phyloP scores from a whole-genome alignment of 2,888 invertebrate genomes.

The Drosophila nr. perissopoda region DNA sequence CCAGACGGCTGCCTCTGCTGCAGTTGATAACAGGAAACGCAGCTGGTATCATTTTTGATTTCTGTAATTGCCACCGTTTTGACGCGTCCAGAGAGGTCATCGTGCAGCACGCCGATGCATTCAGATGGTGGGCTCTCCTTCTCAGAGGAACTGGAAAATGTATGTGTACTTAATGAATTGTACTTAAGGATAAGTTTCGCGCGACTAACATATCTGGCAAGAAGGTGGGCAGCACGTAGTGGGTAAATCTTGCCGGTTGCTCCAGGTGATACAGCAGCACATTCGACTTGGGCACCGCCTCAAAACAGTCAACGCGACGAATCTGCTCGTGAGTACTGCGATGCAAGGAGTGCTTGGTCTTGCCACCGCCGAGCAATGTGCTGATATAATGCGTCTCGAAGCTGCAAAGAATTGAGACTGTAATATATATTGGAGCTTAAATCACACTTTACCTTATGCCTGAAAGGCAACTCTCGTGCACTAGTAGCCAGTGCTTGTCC shows the following conservation, averaged over 20 bases:
- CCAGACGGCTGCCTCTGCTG: slow-evolving; percentile 68
- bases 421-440: background rate
- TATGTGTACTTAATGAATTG: rapidly evolving
- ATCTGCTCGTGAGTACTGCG: slow-evolving; percentile 90
- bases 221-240: slow-evolving; percentile 89
- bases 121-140: slow-evolving; percentile 82
- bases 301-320: slow-evolving; percentile 87
- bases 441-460: slow-evolving; percentile 68
- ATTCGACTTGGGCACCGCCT: slow-evolving; percentile 87
- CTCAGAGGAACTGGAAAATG: slow-evolving; percentile 6
- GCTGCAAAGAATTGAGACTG: slow-evolving; percentile 83
- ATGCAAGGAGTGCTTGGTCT: slow-evolving; percentile 86
- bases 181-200: background rate
- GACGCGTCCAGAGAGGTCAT: slow-evolving; percentile 86
- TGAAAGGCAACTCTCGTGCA: slow-evolving; percentile 86
- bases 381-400: slow-evolving; percentile 87
- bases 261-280: slow-evolving; percentile 88
- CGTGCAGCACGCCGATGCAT: slow-evolving; percentile 88
- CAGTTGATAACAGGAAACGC: slow-evolving; percentile 78
- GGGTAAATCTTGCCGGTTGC: slow-evolving; percentile 86
- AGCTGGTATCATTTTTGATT: slow-evolving; percentile 54
- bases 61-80: slow-evolving; percentile 85
- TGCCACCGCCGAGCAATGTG: slow-evolving; percentile 89
- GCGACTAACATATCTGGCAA: slow-evolving; percentile 86
- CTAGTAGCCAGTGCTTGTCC: slow-evolving; percentile 88